phyloP scores from a whole-genome alignment of 2,888 invertebrate genomes.

The Sesia apiformis region DNA sequence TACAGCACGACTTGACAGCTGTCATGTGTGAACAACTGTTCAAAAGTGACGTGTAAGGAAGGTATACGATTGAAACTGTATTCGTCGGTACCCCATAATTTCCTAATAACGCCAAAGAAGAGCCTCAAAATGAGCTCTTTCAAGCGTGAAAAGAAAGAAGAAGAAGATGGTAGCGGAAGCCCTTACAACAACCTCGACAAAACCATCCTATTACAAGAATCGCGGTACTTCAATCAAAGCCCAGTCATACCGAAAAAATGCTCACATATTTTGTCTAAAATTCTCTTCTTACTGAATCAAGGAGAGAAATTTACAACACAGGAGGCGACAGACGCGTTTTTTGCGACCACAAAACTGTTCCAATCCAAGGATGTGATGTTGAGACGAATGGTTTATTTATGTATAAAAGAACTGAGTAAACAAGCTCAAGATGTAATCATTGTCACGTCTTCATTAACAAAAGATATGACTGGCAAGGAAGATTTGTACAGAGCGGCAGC shows the following conservation, averaged over 20 bases:
- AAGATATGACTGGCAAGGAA: conserved; percentile 98
- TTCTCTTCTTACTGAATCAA: conserved; percentile 96
- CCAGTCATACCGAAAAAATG: conserved; percentile 98
- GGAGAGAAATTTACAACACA: conserved; percentile 92
- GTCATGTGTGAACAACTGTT: no score
- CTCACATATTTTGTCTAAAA: conserved; percentile 94
- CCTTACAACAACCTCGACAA: conserved; percentile 96
- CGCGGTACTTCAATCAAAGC: conserved; percentile 97
- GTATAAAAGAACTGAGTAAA: conserved; percentile 94
- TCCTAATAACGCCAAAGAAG: conserved; percentile 43
- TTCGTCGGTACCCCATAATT: conserved; percentile 57
- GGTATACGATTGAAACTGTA: conserved; percentile 34
- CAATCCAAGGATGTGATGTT: conserved; percentile 97
- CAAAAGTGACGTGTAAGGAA: conserved; percentile 30
- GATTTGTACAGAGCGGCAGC: conserved; percentile 94
- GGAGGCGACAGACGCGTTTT: conserved; percentile 99
- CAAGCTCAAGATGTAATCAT: conserved; percentile 99
- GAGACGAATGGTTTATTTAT: conserved; percentile 95
- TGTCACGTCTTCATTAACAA: conserved; percentile 96
- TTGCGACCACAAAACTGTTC: conserved; percentile 99
- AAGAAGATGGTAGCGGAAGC: conserved; percentile 93
- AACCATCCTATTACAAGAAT: conserved; percentile 97
- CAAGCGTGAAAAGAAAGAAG: conserved; percentile 95
- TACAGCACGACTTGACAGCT: no score
- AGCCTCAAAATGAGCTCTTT: conserved; percentile 81